Evolutionary conservation across 2,113 vertebrate genomes (phyloP), one percentile per base, ranked within the genome.

Genomic region (Polypterus senegalus): DNA sequence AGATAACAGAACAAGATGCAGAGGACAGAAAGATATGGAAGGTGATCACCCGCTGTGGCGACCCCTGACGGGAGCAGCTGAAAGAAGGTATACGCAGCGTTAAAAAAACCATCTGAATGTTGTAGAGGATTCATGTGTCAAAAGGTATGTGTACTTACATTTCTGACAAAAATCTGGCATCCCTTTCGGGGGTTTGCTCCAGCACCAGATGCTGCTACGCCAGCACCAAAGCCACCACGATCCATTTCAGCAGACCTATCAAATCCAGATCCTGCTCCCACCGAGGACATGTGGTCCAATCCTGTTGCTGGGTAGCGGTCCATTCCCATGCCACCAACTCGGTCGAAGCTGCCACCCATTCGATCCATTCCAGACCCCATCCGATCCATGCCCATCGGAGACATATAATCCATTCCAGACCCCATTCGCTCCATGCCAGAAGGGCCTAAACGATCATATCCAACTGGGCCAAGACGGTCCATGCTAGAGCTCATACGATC

Each of bases 121-220:
- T 27, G 27, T 27, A 27, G 27, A 27, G 27, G 27, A 27, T 27
- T 27, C 27, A 27, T 27, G 27, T 27, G 27, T 27, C 27, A 27
- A 27, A 27, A 27, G 27, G 27, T 27, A 27, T 27, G 27, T 47
- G 46, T 71, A 87, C 93, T 86, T 81, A 97, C 95, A 65, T 98
- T 98, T 83, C 95, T 92, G 74, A 98, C 95, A 79, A 98, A 98
- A 73, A 98, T 98, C 82, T 98, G 95, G 71, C 94, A 97, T 60
- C 93, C 93, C 77, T 96, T 97, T 69, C 94, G 86, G 72, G 91
- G 69, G 63, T 91, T 90, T 65, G 74, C 64, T 46, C 88, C 89
- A 5, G 82, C 58, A 59, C 88, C 89, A 59, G 92, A 86, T 6
- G 91, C 92, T 72, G 88, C 92, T 2, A 86, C 72, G 65, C 89